Base-by-base conservation (phyloP, 2,888 invertebrate genomes). In the Habrosyne pyritoides region DNA sequence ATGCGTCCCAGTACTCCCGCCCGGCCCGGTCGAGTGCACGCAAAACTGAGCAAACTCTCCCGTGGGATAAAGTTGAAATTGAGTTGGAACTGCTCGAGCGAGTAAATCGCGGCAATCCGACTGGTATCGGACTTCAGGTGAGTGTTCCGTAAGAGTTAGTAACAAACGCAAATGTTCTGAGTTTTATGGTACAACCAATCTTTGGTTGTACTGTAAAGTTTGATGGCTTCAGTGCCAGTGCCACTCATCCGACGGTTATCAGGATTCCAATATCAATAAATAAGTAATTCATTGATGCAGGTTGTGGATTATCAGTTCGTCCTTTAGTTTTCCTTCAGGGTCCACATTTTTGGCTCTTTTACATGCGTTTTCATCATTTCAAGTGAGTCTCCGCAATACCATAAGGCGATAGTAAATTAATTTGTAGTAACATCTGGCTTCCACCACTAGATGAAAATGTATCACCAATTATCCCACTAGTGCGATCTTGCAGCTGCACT, bases 21-120 rank as follows among this genome's bases (percentile, higher is more conserved):
- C 4, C n/a, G n/a, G 42, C 18, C 5, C 18, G 18, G 21, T 57
- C 52, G 46, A 57, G 60, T 53, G 46, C 51, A 57, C 10, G 53
- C 61, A 48, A 58, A 63, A 63, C 54, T 63, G 50, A 53, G 53
- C 63, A 64, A 61, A 64, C 66, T 59, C 22, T 18, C 2, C 47
- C 52, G 54, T 52, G 65, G 61, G 63, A 67, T 68, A 70, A 64
- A 70, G 70, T 65, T 68, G 54, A 57, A 65, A 68, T 62, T 63
- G 57, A 59, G 60, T 61, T 60, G 63, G 66, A 64, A 50, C 30
- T 30, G 21, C 18, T 50, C 18, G 21, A 50, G 50, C 21, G 50
- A 21, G 50, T 28, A 28, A 50, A 50, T 50, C 28, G 50, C 6
- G 28, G 50, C 30, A 28, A 50, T 18, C 30, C 14, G 28, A 50